Base-by-base conservation (phyloP, 1,140 invertebrate genomes). In the Reticulitermes speratus region DNA sequence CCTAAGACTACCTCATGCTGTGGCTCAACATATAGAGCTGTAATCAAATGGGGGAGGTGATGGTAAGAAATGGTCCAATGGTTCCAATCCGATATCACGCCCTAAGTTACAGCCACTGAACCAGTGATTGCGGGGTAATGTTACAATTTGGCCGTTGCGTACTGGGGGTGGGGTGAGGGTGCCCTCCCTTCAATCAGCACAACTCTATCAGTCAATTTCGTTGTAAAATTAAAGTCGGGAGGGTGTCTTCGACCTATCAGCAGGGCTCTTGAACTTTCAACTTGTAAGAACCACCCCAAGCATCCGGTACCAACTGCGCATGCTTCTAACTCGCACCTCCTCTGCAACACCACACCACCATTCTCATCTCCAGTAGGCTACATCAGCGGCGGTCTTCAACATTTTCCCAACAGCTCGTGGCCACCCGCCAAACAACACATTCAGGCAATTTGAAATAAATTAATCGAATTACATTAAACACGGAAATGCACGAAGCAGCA, bases 401-500 rank as follows among this genome's bases (percentile, higher is more conserved):
- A 75, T 75, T 75, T 75, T 44, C 48, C 84, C 21, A 44, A 44
- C 84, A 52, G 38, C 38, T 52, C 75, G n/a, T 23, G 32, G 82
- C 86, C n/a, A 38, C 82, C 86, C 86, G 86, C 25, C 86, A 83
- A 86, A 83, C 86, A 86, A 86, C 86, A 86, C 86, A 52, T 65
- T 21, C 85, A 59, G 75, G 84, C 87, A 87, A 87, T 86, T 87
- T 86, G 59, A 87, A 85, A 87, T 86, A 86, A 88, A 87, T 87
- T 88, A 88, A 88, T 88, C 87, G 87, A 88, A 87, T 88, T 88
- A 88, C 84, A 82, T 82, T 44, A 84, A 87, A 88, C 86, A 87
- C 84, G 87, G 84, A 88, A 88, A 84, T 69, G 87, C 87, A 86
- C 83, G 87, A 86, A 87, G 84, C 65, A 30, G 32, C 44, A 59